A percentile compares a stretch with the other conserved stretches of the same genome.
phyloP scores from a whole-genome alignment of 2,888 invertebrate species.

The Elegia similella region DNA sequence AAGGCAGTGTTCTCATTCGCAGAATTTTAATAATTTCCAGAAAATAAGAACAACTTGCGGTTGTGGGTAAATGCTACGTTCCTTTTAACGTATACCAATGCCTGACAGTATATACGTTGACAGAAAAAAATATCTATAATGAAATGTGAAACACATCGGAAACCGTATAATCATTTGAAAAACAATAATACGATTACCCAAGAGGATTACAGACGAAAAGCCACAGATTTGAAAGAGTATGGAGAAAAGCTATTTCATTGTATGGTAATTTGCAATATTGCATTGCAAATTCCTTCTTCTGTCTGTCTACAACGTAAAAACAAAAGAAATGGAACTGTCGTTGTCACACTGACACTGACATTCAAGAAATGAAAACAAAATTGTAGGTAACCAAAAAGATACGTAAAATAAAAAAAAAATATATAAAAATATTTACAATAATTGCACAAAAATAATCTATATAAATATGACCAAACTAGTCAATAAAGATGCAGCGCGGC shows the following conservation, averaged over 20 bases:
- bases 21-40: neutral
- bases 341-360: neutral
- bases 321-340: neutral
- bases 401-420: neutral
- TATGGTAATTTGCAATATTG: too few species aligned
- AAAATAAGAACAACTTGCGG: neutral
- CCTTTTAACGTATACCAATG: neutral
- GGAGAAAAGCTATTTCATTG: too few species aligned
- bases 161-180: too few species aligned
- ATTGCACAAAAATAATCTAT: neutral
- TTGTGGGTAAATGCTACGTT: neutral
- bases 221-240: too few species aligned
- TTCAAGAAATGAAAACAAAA: neutral
- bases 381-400: neutral
- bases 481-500: conserved; percentile 58
- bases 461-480: conserved; percentile 48
- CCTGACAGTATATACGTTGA: too few species aligned
- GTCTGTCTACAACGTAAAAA: too few species aligned
- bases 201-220: too few species aligned
- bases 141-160: too few species aligned
- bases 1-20: neutral
- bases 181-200: too few species aligned
- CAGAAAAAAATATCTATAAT: too few species aligned
- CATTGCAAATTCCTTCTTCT: too few species aligned
- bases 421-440: neutral